These are phyloP conservation scores for Ametastegia equiseti DNA, from an alignment of 2,888 invertebrate species.

Conservation along the genomic window DNA sequence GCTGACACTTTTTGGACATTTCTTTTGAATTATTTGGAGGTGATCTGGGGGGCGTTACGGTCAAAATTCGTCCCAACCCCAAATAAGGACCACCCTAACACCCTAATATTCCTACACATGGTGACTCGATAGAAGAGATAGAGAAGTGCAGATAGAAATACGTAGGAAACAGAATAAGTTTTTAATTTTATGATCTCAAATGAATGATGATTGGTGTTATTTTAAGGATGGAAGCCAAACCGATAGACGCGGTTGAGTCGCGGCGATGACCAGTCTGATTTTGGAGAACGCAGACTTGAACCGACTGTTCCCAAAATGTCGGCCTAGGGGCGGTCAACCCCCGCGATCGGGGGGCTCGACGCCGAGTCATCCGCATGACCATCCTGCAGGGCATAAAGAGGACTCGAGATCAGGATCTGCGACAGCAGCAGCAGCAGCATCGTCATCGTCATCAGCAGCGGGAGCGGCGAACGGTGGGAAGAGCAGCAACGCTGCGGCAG, in stretches of 20 bases:
- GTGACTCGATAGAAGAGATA: too few species aligned
- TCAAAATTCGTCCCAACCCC: too few species aligned
- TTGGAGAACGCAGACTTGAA: slow-evolving; percentile 75
- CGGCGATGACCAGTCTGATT: slow-evolving; percentile 76
- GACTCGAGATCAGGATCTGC: slow-evolving; percentile 42
- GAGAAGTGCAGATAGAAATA: neutral
- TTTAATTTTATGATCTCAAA: neutral
- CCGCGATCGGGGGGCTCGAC: slow-evolving; percentile 69
- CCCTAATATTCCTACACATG: too few species aligned
- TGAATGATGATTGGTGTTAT: too few species aligned
- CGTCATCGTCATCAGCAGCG: slow-evolving; percentile 57
- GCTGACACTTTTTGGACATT: too few species aligned
- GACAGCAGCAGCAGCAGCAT: slow-evolving; percentile 60
- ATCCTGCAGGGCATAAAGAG: slow-evolving; percentile 56
- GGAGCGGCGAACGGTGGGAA: slow-evolving; percentile 60
- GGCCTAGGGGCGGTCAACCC: slow-evolving; percentile 74
- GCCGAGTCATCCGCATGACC: slow-evolving; percentile 72
- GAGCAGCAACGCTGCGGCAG: slow-evolving; percentile 58
- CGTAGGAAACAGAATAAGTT: too few species aligned
- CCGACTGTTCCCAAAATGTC: slow-evolving; percentile 75
- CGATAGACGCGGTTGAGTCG: slow-evolving; percentile 67
- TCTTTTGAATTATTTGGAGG: too few species aligned
- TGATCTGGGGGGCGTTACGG: too few species aligned
- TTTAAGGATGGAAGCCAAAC: slow-evolving; percentile 69
- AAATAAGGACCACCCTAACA: too few species aligned